A percentile compares a stretch with the other conserved stretches of the same genome.
Evolutionary conservation across 2,888 invertebrate genomes (phyloP).

Genomic region (Shargacucullia verbasci): DNA sequence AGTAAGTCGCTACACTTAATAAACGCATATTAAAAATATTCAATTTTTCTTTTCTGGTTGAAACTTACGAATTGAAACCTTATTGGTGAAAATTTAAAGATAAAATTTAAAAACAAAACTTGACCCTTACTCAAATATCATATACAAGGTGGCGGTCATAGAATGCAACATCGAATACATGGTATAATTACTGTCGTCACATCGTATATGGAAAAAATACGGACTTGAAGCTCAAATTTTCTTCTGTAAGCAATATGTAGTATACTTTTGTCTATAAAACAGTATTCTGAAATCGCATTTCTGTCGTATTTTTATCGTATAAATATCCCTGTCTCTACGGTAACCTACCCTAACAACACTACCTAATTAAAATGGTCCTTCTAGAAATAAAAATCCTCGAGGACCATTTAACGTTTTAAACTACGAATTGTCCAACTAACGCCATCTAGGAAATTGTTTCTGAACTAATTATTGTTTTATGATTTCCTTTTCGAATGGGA

Average conservation of each 20-base stretch:
- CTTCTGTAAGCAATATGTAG: conserved; percentile 61
- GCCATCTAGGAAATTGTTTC: conserved; percentile 22
- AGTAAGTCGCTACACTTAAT: conserved; percentile 10
- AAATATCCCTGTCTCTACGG: conserved; percentile 18
- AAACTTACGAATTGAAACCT: not conserved
- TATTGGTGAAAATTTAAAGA: too few species aligned
- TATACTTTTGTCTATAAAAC: conserved; percentile 55
- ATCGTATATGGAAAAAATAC: not conserved
- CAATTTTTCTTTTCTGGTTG: too few species aligned
- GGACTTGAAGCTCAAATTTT: conserved; percentile 47
- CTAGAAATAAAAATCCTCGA: not conserved
- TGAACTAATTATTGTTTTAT: not conserved
- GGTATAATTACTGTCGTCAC: too few species aligned
- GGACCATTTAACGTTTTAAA: not conserved
- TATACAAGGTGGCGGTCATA: too few species aligned
- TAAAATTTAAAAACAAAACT: not conserved
- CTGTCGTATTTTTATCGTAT: conserved; percentile 34
- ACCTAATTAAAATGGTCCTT: not conserved
- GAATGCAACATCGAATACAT: too few species aligned
- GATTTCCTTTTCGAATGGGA: not conserved
- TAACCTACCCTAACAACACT: not conserved
- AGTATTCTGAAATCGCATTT: conserved; percentile 66
- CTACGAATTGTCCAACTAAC: conserved; percentile 9
- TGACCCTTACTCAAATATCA: not conserved
- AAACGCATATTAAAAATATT: not conserved